These are phyloP conservation scores for Isurus oxyrinchus DNA, from an alignment of 2,113 vertebrate species.

Conservation along the genomic window DNA sequence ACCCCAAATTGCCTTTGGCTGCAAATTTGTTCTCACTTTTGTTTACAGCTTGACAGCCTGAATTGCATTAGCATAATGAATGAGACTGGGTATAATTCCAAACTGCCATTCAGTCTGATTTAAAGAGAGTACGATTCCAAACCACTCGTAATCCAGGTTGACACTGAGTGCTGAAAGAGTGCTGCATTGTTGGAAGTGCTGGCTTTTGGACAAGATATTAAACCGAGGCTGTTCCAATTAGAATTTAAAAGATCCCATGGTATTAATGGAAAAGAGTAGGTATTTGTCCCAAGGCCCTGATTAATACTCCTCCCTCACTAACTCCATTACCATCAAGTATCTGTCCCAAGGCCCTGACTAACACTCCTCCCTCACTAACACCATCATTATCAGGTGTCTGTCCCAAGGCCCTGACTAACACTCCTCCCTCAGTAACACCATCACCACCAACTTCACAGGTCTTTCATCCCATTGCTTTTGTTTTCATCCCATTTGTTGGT, in stretches of 20 bases:
- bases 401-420: not conserved
- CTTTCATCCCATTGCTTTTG: not conserved
- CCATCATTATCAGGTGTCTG: not conserved
- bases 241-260: not conserved
- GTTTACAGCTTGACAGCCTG: not conserved
- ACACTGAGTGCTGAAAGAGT: too few relatives aligned
- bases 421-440: not conserved
- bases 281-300: not conserved
- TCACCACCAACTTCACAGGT: not conserved
- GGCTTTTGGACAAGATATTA: not conserved
- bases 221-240: not conserved
- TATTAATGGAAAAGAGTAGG: not conserved
- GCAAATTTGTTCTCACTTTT: not conserved
- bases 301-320: not conserved
- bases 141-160: not conserved
- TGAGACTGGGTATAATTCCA: not conserved
- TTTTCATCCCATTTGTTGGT: too few relatives aligned
- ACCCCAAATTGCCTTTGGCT: not conserved
- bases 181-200: not conserved
- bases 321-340: not conserved
- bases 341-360: not conserved
- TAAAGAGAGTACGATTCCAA: not conserved
- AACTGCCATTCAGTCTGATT: not conserved
- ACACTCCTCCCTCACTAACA: not conserved
- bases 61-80: not conserved